A percentile compares a stretch with the other conserved stretches of the same genome.
These are phyloP conservation scores for Hoplodrina ambigua DNA, from an alignment of 2,888 invertebrate genomes.

Conservation along the genomic window DNA sequence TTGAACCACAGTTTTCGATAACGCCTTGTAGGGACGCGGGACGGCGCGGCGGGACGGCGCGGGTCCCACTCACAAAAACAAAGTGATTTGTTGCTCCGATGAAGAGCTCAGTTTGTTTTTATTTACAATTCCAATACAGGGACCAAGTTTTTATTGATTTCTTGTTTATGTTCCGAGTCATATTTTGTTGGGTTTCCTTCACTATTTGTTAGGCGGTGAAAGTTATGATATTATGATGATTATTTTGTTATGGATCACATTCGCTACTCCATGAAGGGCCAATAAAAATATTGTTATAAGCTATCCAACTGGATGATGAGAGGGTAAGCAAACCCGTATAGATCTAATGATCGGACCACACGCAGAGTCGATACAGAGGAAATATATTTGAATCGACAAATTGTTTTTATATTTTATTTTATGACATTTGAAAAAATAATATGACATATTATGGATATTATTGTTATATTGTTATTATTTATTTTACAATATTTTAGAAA, in stretches of 20 bases:
- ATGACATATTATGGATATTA: too few relatives aligned
- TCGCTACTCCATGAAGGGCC: conserved; percentile 46
- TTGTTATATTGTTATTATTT: too few relatives aligned
- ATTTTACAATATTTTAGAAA: too few relatives aligned
- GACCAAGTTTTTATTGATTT: conserved; percentile 62
- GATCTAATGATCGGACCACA: conserved; percentile 56
- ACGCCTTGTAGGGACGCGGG: conserved; percentile 51
- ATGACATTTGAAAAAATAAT: not conserved
- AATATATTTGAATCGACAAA: conserved; percentile 3
- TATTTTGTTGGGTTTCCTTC: conserved; percentile 51
- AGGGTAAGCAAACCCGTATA: conserved; percentile 31
- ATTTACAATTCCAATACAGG: conserved; percentile 69
- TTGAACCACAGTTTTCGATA: conserved; percentile 68
- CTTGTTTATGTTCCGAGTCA: conserved; percentile 54
- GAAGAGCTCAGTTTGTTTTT: conserved; percentile 80
- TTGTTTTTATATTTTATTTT: conserved; percentile 10
- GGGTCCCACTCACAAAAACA: conserved; percentile 71
- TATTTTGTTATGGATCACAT: conserved; percentile 52
- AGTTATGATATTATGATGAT: conserved; percentile 44
- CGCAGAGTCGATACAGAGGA: conserved; percentile 22
- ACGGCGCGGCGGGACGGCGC: conserved; percentile 9
- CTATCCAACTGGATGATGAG: conserved; percentile 28
- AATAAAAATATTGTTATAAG: conserved; percentile 55
- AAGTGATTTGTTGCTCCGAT: conserved; percentile 83
- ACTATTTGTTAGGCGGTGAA: conserved; percentile 46